phyloP scores from a whole-genome alignment of 2,888 invertebrate species.

The Ernsta delagoae region DNA sequence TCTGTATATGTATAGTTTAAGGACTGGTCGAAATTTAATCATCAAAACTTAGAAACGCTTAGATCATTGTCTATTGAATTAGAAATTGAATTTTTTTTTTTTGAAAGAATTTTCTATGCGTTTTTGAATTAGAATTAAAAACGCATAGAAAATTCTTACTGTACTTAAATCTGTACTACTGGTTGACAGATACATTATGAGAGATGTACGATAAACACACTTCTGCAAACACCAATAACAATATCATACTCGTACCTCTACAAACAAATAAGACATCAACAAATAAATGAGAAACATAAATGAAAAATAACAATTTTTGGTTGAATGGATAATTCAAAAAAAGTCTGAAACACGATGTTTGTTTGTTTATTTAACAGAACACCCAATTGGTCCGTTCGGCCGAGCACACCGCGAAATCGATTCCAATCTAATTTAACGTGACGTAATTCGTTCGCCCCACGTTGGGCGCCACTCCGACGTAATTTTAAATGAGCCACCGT shows the following conservation, averaged over 20 bases:
- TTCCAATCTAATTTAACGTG: slow-evolving; percentile 50
- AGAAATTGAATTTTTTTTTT: no score
- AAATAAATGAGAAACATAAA: slow-evolving; percentile 7
- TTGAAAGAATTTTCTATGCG: no score
- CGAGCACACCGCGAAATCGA: slow-evolving; percentile 48
- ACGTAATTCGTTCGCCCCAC: slow-evolving; percentile 47
- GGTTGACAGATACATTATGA: neutral
- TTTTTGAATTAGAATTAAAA: no score
- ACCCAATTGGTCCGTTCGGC: slow-evolving; percentile 44
- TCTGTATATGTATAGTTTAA: no score
- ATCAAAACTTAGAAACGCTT: no score
- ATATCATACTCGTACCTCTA: no score
- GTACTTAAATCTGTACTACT: no score
- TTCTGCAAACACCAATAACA: neutral
- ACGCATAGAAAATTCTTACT: no score
- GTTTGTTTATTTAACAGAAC: slow-evolving; percentile 41
- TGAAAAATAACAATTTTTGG: slow-evolving; percentile 6
- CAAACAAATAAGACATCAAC: neutral
- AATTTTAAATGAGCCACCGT: slow-evolving; percentile 30
- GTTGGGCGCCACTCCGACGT: slow-evolving; percentile 34
- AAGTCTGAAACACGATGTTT: slow-evolving; percentile 24
- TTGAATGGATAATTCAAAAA: slow-evolving; percentile 23
- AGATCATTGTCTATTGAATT: no score
- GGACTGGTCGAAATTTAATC: no score
- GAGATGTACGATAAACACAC: neutral